These are phyloP conservation scores for Poeciliopsis infans DNA, from an alignment of 2,797 vertebrate species.

Conservation along the genomic window DNA sequence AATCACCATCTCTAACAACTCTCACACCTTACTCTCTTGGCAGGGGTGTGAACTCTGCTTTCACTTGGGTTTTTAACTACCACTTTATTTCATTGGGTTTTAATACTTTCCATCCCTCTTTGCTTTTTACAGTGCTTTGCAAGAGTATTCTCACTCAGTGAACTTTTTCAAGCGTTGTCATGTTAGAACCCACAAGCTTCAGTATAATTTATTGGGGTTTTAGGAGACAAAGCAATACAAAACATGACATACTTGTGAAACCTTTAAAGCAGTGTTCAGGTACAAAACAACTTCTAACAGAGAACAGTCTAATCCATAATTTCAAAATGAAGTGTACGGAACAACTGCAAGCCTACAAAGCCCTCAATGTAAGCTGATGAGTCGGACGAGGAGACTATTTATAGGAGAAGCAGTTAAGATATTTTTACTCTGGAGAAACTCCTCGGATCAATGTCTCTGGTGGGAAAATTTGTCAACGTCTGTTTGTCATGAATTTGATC, in stretches of 20 bases:
- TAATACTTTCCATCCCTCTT: constrained; percentile 20
- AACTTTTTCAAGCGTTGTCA: neutral
- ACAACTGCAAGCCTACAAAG: neutral
- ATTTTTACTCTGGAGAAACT: neutral
- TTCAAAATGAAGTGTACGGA: neutral
- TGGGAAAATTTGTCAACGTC: neutral
- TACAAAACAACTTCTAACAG: neutral
- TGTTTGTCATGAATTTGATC: neutral
- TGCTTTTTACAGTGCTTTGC: neutral
- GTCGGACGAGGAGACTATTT: neutral
- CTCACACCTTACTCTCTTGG: constrained; percentile 76
- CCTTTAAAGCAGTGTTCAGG: neutral
- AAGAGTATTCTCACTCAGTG: neutral
- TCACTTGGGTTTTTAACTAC: constrained; percentile 53
- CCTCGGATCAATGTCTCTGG: neutral
- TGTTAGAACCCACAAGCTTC: neutral
- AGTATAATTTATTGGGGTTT: neutral
- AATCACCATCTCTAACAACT: constrained; percentile 56
- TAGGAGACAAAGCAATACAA: neutral
- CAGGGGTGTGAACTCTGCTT: constrained; percentile 78
- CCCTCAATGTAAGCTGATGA: neutral
- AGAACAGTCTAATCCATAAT: neutral
- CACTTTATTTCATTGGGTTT: constrained; percentile 44
- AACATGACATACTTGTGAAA: neutral
- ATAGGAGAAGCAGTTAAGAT: neutral